These are phyloP conservation scores for Salvator merianae DNA, from an alignment of 2,113 vertebrate genomes.

Conservation along the genomic window DNA sequence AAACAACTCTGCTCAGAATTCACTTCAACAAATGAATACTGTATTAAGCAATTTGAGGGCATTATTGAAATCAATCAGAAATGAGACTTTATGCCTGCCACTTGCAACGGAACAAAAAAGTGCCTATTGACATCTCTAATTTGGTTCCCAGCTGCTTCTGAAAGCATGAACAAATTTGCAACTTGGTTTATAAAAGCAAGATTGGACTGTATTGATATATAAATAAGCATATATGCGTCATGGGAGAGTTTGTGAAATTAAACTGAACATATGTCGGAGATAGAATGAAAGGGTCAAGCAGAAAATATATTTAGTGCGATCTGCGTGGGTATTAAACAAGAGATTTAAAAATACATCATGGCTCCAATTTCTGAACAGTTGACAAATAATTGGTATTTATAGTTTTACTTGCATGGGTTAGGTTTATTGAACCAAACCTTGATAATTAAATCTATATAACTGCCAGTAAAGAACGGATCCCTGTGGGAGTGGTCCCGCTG, in stretches of 20 bases:
- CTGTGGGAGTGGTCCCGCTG: too few relatives aligned
- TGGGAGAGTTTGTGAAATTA: not conserved
- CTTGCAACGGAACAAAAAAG: too few relatives aligned
- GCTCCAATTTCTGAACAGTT: not conserved
- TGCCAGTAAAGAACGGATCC: not conserved
- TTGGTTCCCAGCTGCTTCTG: too few relatives aligned
- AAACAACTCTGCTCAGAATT: constrained; percentile 5
- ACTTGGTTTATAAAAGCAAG: too few relatives aligned
- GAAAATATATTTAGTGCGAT: not conserved
- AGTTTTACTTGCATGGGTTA: not conserved
- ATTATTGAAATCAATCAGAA: too few relatives aligned
- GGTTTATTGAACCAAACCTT: not conserved
- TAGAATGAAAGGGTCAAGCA: not conserved
- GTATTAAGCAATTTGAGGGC: not conserved
- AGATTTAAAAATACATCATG: not conserved
- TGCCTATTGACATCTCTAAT: too few relatives aligned
- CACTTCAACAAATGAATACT: not conserved
- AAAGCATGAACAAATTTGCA: too few relatives aligned
- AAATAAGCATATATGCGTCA: not conserved
- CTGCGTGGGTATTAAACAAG: not conserved
- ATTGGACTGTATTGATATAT: not conserved
- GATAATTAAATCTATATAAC: not conserved
- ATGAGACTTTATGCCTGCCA: too few relatives aligned
- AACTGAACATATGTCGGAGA: not conserved
- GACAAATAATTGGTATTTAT: not conserved